phyloP scores from a whole-genome alignment of 2,888 invertebrate genomes.

The Acanthosepion lycidas region DNA sequence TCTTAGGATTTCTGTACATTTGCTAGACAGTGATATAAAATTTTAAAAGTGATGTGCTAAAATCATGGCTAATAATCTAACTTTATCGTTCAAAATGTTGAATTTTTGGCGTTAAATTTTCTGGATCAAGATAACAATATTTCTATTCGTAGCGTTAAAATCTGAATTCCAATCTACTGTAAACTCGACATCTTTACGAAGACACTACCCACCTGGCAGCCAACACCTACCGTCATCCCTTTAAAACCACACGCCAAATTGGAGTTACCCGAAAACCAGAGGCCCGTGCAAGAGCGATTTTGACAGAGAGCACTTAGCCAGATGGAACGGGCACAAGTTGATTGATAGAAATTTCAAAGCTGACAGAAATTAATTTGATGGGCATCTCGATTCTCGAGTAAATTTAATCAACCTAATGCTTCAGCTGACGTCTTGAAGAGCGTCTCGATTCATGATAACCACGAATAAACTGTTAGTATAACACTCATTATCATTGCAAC shows the following conservation, averaged over 20 bases:
- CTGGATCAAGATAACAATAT: too few relatives aligned
- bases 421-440: neutral
- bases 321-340: neutral
- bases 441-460: neutral
- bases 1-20: too few relatives aligned
- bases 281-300: slow-evolving; percentile 33
- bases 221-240: neutral
- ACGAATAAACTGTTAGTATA: neutral
- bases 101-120: too few relatives aligned
- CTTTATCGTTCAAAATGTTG: too few relatives aligned
- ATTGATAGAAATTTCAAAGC: slow-evolving; percentile 22
- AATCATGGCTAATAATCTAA: too few relatives aligned
- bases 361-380: slow-evolving; percentile 33
- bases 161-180: neutral
- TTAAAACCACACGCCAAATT: slow-evolving; percentile 18
- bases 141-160: neutral
- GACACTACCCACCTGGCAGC: neutral
- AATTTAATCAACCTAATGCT: slow-evolving; percentile 22
- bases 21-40: too few relatives aligned
- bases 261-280: neutral
- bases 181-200: neutral
- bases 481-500: neutral
- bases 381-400: neutral
- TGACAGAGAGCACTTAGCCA: slow-evolving; percentile 33
- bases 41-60: too few relatives aligned